Conservation (phyloP, 2,113 vertebrate species). For the Pelodiscus sinensis region DNA sequence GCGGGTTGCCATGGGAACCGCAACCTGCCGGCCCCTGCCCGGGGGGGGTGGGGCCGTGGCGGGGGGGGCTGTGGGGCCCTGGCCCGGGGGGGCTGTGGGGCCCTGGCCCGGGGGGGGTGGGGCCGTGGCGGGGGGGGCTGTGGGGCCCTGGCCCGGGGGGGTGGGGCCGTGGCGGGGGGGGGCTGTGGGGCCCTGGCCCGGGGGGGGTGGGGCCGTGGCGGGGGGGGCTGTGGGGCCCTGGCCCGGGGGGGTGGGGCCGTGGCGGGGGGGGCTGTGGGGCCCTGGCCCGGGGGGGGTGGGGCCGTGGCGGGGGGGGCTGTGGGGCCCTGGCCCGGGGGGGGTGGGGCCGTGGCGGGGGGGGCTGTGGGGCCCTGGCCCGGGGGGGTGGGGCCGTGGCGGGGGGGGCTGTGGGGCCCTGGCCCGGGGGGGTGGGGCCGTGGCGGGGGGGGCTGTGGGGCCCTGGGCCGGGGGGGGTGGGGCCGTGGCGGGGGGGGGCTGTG, state of each 20-base stretch:
- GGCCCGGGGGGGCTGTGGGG: neutral
- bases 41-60: fast-evolving
- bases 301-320: no score
- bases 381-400: fast-evolving
- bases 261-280: fast-evolving
- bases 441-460: no score
- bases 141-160: fast-evolving
- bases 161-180: neutral
- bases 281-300: fast-evolving
- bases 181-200: no score
- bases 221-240: neutral
- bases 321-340: no score
- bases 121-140: fast-evolving
- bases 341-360: neutral
- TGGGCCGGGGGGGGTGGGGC: no score
- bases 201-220: fast-evolving
- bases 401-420: no score
- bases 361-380: no score
- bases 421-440: fast-evolving
- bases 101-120: no score
- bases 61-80: neutral
- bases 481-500: fast-evolving
- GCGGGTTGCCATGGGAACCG: neutral
- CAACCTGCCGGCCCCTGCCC: neutral
- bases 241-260: no score